Evolutionary conservation across 2,888 invertebrate genomes (phyloP).

Genomic region (Leucophora obtusa): DNA sequence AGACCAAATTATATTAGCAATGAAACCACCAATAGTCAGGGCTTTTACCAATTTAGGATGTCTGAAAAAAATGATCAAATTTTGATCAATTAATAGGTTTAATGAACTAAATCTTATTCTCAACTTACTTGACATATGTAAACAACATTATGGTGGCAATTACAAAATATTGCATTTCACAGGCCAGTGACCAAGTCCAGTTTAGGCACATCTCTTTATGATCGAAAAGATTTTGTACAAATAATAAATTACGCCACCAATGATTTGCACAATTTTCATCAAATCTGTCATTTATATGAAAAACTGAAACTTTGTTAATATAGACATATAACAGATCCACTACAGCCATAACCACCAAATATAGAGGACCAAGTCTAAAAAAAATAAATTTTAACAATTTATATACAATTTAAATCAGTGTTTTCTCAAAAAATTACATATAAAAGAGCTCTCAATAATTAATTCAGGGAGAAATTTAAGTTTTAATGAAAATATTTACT

Average conservation of each 20-base stretch:
- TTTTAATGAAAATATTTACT: too few species aligned
- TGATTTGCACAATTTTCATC: conserved; percentile 76
- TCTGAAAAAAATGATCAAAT: conserved; percentile 64
- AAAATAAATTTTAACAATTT: conserved; percentile 4
- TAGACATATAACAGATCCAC: conserved; percentile 77
- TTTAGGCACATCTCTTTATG: conserved; percentile 78
- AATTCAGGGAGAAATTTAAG: too few species aligned
- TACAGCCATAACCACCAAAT: conserved; percentile 73
- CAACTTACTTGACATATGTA: conserved; percentile 75
- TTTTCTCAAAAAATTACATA: too few species aligned
- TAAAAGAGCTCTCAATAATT: too few species aligned
- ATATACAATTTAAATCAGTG: too few species aligned
- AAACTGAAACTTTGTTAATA: conserved; percentile 76
- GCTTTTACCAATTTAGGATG: conserved; percentile 71
- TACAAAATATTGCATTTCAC: conserved; percentile 79
- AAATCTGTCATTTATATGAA: conserved; percentile 77
- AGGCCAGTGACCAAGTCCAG: conserved; percentile 79
- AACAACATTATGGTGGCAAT: conserved; percentile 75
- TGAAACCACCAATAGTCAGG: conserved; percentile 65
- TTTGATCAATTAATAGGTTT: too few species aligned
- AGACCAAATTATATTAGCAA: conserved; percentile 73
- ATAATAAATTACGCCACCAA: conserved; percentile 78
- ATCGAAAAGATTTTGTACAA: conserved; percentile 77
- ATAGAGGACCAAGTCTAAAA: conserved; percentile 75
- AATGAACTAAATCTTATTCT: too few species aligned